phyloP scores from a whole-genome alignment of 2,113 vertebrate species.

The Variabilichromis moorii region DNA sequence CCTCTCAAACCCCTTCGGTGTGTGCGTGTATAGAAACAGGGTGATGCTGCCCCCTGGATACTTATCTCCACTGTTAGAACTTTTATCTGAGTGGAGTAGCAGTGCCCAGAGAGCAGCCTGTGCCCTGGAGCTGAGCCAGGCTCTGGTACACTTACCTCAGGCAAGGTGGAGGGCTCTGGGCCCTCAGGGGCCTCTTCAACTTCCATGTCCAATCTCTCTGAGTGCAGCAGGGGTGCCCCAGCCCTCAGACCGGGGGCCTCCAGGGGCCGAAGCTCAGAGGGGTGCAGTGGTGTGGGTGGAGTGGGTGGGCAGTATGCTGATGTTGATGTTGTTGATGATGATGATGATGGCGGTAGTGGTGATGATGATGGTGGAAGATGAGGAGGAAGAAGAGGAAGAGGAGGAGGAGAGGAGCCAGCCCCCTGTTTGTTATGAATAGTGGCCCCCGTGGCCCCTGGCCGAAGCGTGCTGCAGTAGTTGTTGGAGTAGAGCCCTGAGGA shows the following conservation, averaged over 20 bases:
- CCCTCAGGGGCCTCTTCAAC: constrained; percentile 49
- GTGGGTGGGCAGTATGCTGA: constrained; percentile 57
- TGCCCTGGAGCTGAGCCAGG: constrained; percentile 26
- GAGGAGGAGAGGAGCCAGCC: constrained; percentile 66
- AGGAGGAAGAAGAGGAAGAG: constrained; percentile 40
- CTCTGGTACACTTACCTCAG: constrained; percentile 70
- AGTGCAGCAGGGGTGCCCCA: constrained; percentile 62
- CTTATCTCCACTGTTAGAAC: background rate
- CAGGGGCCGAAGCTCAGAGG: constrained; percentile 56
- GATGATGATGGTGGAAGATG: background rate
- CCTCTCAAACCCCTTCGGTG: constrained; percentile 9
- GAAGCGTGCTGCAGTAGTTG: constrained; percentile 69
- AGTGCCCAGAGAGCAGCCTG: constrained; percentile 31
- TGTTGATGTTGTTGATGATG: constrained; percentile 42
- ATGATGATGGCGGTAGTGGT: background rate
- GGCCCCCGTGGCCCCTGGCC: constrained; percentile 73
- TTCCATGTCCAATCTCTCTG: constrained; percentile 60
- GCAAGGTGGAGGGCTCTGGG: constrained; percentile 40
- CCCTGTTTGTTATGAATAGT: constrained; percentile 77
- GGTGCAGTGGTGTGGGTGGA: constrained; percentile 49
- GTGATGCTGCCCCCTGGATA: constrained; percentile 22
- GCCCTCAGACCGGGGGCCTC: constrained; percentile 59
- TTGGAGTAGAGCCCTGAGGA: constrained; percentile 85
- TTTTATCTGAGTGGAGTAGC: background rate
- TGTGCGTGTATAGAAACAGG: constrained; percentile 1